Evolutionary conservation across 2,113 vertebrate genomes (phyloP).

Genomic region (Rhabdornis inornatus): DNA sequence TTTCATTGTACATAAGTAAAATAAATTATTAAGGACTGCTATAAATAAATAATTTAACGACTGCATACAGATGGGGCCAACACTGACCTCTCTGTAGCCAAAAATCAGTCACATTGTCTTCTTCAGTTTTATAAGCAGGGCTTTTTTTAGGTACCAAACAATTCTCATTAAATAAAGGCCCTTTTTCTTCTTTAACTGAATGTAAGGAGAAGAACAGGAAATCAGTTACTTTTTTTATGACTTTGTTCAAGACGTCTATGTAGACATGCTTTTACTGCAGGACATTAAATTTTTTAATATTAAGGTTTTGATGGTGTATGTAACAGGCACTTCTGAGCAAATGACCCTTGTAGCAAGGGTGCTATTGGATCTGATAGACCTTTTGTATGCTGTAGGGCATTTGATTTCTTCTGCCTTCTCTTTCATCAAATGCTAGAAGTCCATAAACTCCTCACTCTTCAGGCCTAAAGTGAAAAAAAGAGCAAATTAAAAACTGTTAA

Average conservation of each 20-base stretch:
- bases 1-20: background rate
- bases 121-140: background rate
- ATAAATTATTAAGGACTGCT: background rate
- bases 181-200: background rate
- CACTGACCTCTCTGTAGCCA: background rate
- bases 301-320: background rate
- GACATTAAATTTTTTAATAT: background rate
- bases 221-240: fast-evolving
- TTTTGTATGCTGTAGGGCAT: background rate
- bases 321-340: background rate
- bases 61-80: background rate
- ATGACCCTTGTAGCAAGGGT: background rate
- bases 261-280: background rate
- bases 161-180: background rate
- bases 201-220: background rate
- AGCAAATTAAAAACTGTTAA: background rate
- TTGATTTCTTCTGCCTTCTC: background rate
- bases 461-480: background rate
- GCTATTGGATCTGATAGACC: background rate
- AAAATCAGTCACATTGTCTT: background rate
- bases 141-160: background rate
- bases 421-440: background rate
- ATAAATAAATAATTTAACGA: background rate
- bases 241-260: background rate
- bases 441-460: background rate